A percentile compares a stretch with the other conserved stretches of the same genome.
These are phyloP conservation scores for Anoura caudifer DNA, from an alignment of 2,113 vertebrate genomes.

Conservation along the genomic window DNA sequence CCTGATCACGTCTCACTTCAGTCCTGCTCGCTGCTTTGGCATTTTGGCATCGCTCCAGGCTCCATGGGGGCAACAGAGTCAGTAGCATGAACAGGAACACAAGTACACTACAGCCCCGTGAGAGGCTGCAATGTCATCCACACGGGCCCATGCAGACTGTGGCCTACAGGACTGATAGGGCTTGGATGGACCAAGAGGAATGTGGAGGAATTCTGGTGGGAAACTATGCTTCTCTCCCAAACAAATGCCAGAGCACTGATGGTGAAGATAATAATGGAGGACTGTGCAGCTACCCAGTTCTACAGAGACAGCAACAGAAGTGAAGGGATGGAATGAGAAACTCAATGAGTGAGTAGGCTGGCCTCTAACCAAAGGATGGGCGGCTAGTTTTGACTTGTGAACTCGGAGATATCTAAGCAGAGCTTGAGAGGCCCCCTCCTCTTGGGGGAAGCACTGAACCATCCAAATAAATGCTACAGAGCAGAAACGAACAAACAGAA, in stretches of 20 bases:
- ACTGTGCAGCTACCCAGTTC: not conserved
- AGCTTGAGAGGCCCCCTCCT: not conserved
- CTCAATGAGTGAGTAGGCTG: not conserved
- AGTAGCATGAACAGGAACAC: not conserved
- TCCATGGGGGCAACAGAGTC: fast-evolving
- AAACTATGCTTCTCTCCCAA: not conserved
- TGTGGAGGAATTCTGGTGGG: not conserved
- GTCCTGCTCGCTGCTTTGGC: not conserved
- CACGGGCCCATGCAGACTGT: fast-evolving
- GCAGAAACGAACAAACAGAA: not conserved
- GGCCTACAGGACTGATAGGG: not conserved
- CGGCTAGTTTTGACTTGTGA: not conserved
- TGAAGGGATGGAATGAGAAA: not conserved
- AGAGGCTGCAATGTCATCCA: not conserved
- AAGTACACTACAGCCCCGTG: fast-evolving
- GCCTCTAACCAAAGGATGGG: not conserved
- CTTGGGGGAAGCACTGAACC: not conserved
- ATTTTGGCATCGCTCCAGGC: not conserved
- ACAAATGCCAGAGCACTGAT: not conserved
- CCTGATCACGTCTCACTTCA: not conserved
- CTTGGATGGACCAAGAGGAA: not conserved
- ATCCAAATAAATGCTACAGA: constrained; percentile 42
- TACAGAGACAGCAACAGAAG: not conserved
- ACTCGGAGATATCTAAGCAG: not conserved
- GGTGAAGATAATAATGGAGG: not conserved